Percentiles rank a stretch among this genome's conserved stretches.
These are phyloP conservation scores for Sericinus montela DNA, from an alignment of 2,888 invertebrate species.

Conservation along the genomic window DNA sequence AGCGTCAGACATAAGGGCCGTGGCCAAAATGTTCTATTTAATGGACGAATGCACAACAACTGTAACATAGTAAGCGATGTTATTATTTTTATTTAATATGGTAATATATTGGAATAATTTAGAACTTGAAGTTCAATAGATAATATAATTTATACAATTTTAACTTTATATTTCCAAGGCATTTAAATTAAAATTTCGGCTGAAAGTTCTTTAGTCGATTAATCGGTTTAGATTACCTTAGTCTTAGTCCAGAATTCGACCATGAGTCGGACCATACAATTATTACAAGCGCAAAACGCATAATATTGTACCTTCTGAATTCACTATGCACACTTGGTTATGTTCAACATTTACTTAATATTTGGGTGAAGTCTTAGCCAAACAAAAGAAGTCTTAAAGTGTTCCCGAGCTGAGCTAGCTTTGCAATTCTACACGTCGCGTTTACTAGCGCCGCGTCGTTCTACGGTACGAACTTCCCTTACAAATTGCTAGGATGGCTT, in stretches of 20 bases:
- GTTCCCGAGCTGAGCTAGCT: conserved; percentile 11
- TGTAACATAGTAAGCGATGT: neutral
- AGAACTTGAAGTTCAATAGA: too few relatives aligned
- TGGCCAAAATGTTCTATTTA: conserved; percentile 18
- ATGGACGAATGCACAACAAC: conserved; percentile 11
- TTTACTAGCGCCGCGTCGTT: conserved; percentile 11
- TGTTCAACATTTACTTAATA: conserved; percentile 12
- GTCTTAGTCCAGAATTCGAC: too few relatives aligned
- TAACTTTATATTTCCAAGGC: too few relatives aligned
- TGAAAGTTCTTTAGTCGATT: too few relatives aligned
- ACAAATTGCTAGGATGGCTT: conserved; percentile 25
- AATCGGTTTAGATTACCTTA: too few relatives aligned
- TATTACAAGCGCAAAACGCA: too few relatives aligned
- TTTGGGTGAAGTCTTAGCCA: conserved; percentile 10
- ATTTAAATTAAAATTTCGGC: too few relatives aligned
- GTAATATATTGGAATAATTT: too few relatives aligned
- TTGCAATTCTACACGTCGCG: conserved; percentile 19
- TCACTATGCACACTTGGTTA: conserved; percentile 5
- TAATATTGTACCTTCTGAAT: conserved; percentile 1
- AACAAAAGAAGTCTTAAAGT: conserved; percentile 13
- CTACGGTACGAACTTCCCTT: conserved; percentile 21
- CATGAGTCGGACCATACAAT: too few relatives aligned
- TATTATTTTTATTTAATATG: too few relatives aligned
- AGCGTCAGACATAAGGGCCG: neutral
- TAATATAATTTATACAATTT: too few relatives aligned